These are phyloP conservation scores for Agrotis exclamationis DNA, from an alignment of 2,888 invertebrate genomes.

Conservation along the genomic window DNA sequence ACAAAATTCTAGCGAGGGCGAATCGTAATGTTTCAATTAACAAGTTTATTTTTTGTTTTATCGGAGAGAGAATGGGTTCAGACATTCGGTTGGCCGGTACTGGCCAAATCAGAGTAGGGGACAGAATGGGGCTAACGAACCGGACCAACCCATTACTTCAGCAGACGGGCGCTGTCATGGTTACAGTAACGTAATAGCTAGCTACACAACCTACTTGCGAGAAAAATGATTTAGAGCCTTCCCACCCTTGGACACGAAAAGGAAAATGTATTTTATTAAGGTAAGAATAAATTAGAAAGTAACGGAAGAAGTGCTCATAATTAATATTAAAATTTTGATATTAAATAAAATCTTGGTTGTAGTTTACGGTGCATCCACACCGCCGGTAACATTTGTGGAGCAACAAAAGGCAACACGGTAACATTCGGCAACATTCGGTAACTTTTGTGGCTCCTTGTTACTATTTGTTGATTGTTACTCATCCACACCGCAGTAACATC, in stretches of 20 bases:
- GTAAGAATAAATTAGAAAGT: constrained; percentile 55
- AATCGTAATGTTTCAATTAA: constrained; percentile 60
- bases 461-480: too few species aligned
- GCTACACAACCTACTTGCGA: constrained; percentile 55
- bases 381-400: too few species aligned
- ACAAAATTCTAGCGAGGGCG: constrained; percentile 27
- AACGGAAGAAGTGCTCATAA: constrained; percentile 50
- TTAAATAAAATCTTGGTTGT: constrained; percentile 26
- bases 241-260: constrained; percentile 40
- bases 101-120: constrained; percentile 62
- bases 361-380: constrained; percentile 1
- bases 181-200: constrained; percentile 60
- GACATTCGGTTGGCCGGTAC: constrained; percentile 48
- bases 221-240: constrained; percentile 60
- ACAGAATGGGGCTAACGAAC: constrained; percentile 73
- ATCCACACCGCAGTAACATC: too few species aligned
- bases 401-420: too few species aligned
- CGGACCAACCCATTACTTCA: constrained; percentile 73
- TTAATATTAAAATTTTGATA: constrained; percentile 47
- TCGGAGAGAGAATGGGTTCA: constrained; percentile 53
- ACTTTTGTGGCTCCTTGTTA: too few species aligned
- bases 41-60: constrained; percentile 57
- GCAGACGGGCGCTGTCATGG: constrained; percentile 68
- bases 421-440: too few species aligned
- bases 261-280: constrained; percentile 57